phyloP scores from a whole-genome alignment of 2,113 vertebrate genomes.

The Siniperca knerii region DNA sequence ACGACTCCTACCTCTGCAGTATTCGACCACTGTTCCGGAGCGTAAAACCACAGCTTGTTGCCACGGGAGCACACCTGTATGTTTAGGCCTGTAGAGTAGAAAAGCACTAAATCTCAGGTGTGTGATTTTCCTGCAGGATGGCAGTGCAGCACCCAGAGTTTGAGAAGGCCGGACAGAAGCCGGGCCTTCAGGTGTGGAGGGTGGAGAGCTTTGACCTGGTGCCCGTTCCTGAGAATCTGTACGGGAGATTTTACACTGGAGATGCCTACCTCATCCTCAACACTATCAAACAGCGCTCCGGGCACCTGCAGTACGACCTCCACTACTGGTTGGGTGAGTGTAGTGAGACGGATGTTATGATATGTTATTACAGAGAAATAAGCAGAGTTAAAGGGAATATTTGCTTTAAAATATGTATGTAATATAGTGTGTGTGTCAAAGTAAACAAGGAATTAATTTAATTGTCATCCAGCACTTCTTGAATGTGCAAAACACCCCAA shows the following conservation, averaged over 20 bases:
- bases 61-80: background rate
- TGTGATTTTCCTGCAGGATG: constrained; percentile 85
- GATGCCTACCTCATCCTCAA: constrained; percentile 96
- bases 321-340: constrained; percentile 97
- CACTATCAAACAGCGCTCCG: constrained; percentile 92
- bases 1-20: background rate
- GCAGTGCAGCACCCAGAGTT: constrained; percentile 92
- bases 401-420: background rate
- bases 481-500: background rate
- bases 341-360: background rate
- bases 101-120: background rate
- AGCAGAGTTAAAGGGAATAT: background rate
- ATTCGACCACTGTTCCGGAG: background rate
- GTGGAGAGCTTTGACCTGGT: constrained; percentile 97
- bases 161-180: constrained; percentile 89
- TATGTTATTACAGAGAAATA: background rate
- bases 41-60: background rate
- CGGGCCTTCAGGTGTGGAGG: constrained; percentile 97
- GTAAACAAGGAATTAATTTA: background rate
- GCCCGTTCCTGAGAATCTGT: constrained; percentile 91
- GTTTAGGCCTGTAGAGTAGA: background rate
- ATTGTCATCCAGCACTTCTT: background rate
- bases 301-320: constrained; percentile 94
- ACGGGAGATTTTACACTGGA: constrained; percentile 94
- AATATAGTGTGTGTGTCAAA: background rate